Evolutionary conservation across 2,113 vertebrate genomes (phyloP), one percentile per base, ranked within the genome.

Genomic region (Epinephelus cyanopodus): DNA sequence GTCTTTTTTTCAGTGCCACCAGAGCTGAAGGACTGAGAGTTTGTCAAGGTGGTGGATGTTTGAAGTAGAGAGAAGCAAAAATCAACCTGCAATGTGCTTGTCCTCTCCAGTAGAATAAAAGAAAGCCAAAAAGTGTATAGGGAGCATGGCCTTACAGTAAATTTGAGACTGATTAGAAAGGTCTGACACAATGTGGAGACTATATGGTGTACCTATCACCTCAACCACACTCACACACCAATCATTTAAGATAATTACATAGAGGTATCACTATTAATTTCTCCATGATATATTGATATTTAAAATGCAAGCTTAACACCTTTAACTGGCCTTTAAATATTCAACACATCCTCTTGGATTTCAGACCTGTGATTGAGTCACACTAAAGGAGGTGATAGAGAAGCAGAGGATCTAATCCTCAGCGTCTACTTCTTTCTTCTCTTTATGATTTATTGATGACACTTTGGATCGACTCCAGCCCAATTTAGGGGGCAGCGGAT

Each of bases 361-460:
- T 79, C 79, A 90, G 56, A 63, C 47, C 39, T 33, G 37, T 53
- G 81, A 81, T 65, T 63, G 71, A 81, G 70, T 63, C 62, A 14
- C 66, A 75, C 39, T 61, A 15, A 82, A 76, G 75, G 50, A 79
- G 74, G 14, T 10, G 39, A 81, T 65, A 73, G 27, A 87, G 69
- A 78, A 73, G 63, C 29, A 42, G n/a, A 64, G 62, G 85, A 63
- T 39, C 62, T 37, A 50, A 58, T 76, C 75, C 73, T 29, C 19
- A 42, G 68, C 13, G 58, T 58, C 56, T 17, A 60, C 64, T 76
- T 56, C 65, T 85, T 82, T 86, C 68, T 81, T 80, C 88, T 71
- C 58, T 25, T 64, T 8, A 80, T 92, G 79, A 92, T 84, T 93
- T 89, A 93, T 92, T 90, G 70, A 90, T 81, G 85, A 66, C 75